phyloP scores from a whole-genome alignment of 2,797 vertebrate genomes.

The Coendou prehensilis region DNA sequence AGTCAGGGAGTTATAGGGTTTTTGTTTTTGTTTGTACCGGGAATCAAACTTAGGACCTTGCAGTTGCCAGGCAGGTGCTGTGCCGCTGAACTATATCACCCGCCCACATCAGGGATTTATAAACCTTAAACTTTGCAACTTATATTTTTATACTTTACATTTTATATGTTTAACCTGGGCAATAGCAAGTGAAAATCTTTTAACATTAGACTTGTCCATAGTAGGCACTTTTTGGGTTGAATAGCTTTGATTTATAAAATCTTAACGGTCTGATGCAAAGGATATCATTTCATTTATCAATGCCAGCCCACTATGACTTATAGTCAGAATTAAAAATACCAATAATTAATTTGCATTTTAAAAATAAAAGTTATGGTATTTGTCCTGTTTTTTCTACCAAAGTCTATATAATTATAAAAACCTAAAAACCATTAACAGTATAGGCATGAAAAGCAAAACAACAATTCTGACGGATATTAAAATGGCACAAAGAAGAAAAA shows the following conservation, averaged over 20 bases:
- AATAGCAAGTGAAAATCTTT: constrained; percentile 40
- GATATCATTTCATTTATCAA: constrained; percentile 44
- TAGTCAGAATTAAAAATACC: background rate
- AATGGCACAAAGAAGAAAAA: constrained; percentile 58
- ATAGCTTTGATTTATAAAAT: constrained; percentile 57
- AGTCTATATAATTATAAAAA: constrained; percentile 43
- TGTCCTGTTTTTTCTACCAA: constrained; percentile 48
- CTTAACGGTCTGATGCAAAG: constrained; percentile 55
- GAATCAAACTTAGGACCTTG: too few relatives aligned
- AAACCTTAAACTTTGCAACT: background rate
- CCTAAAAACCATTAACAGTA: constrained; percentile 8
- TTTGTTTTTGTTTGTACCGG: too few relatives aligned
- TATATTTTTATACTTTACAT: background rate
- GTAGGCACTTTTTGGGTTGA: background rate
- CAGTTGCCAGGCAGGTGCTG: too few relatives aligned
- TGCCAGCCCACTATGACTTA: background rate
- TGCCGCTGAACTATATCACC: too few relatives aligned
- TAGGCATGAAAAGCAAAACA: constrained; percentile 48
- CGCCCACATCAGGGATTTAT: background rate
- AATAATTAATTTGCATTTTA: constrained; percentile 61
- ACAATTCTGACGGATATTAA: background rate
- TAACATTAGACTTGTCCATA: constrained; percentile 21
- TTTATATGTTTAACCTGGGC: constrained; percentile 10
- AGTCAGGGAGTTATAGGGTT: background rate
- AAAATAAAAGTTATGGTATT: constrained; percentile 38